Percentiles rank a stretch among this genome's conserved stretches.
phyloP scores from a whole-genome alignment of 53 echinoderm and acorn worm species.

The Apostichopus leukothele region DNA sequence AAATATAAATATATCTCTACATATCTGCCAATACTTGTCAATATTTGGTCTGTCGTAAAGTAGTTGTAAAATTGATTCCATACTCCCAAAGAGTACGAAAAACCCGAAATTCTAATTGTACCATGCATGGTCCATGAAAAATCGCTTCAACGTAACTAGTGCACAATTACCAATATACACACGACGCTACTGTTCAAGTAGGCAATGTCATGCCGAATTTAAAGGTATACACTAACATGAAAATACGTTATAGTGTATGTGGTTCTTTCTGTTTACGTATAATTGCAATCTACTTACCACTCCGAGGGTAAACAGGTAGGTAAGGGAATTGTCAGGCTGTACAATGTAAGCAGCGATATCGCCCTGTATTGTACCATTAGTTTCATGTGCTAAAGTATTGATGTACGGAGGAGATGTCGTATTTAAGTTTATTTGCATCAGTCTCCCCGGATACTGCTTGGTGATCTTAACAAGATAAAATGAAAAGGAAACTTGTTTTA shows the following conservation, averaged over 20 bases:
- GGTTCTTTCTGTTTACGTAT: background rate
- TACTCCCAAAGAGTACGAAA: no score
- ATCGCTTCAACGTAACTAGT: no score
- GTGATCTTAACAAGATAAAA: conserved; percentile 45
- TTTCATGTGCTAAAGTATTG: conserved; percentile 7
- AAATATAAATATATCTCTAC: no score
- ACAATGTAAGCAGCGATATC: conserved; percentile 68
- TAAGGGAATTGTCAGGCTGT: conserved; percentile 59
- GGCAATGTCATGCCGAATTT: no score
- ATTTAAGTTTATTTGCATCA: conserved; percentile 68
- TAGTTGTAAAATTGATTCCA: no score
- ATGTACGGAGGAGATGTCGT: conserved; percentile 64
- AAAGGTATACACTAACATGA: no score
- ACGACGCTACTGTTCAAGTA: no score
- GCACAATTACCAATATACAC: no score
- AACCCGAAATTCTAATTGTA: no score
- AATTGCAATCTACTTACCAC: conserved; percentile 53
- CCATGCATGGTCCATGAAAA: no score
- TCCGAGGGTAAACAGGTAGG: conserved; percentile 66
- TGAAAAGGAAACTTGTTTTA: background rate
- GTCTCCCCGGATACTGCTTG: conserved; percentile 74
- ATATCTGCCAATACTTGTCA: no score
- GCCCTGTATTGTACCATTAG: conserved; percentile 54
- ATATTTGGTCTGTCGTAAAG: no score
- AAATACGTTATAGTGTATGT: background rate